These are phyloP conservation scores for Polia nebulosa DNA, from an alignment of 2,888 invertebrate species.

Conservation along the genomic window DNA sequence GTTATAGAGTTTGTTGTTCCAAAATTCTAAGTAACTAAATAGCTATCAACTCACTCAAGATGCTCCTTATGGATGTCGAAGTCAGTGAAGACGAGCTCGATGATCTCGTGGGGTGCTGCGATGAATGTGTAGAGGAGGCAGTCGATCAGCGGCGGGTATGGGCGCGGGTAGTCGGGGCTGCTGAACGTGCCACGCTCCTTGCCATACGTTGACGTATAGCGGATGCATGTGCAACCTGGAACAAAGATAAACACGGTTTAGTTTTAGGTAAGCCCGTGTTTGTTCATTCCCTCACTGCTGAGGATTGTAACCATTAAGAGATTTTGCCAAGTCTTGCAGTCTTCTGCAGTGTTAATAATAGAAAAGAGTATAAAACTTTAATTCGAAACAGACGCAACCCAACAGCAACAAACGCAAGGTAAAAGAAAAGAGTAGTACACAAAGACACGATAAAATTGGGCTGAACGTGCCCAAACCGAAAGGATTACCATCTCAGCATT, in stretches of 20 bases:
- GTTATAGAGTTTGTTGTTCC: neutral
- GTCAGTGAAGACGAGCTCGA: conserved; percentile 95
- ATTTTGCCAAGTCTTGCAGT: too few species aligned
- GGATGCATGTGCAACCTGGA: conserved; percentile 96
- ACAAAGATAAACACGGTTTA: conserved; percentile 15
- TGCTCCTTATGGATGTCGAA: conserved; percentile 94
- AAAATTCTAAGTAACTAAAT: conserved; percentile 2
- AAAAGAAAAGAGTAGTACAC: too few species aligned
- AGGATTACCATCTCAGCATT: too few species aligned
- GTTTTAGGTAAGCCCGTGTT: too few species aligned
- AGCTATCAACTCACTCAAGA: conserved; percentile 92
- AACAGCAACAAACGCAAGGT: too few species aligned
- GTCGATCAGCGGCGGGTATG: conserved; percentile 94
- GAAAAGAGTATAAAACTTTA: too few species aligned
- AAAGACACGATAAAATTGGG: too few species aligned
- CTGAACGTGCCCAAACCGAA: too few species aligned
- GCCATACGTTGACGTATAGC: conserved; percentile 95
- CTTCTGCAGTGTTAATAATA: too few species aligned
- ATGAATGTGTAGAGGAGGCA: conserved; percentile 97
- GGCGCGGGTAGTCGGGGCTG: conserved; percentile 96
- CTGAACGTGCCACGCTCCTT: conserved; percentile 95
- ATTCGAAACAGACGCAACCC: too few species aligned
- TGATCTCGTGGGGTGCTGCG: conserved; percentile 95
- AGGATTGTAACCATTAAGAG: too few species aligned
- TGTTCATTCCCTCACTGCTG: too few species aligned